phyloP scores from a whole-genome alignment of 2,797 vertebrate species.

The Bucorvus abyssinicus region DNA sequence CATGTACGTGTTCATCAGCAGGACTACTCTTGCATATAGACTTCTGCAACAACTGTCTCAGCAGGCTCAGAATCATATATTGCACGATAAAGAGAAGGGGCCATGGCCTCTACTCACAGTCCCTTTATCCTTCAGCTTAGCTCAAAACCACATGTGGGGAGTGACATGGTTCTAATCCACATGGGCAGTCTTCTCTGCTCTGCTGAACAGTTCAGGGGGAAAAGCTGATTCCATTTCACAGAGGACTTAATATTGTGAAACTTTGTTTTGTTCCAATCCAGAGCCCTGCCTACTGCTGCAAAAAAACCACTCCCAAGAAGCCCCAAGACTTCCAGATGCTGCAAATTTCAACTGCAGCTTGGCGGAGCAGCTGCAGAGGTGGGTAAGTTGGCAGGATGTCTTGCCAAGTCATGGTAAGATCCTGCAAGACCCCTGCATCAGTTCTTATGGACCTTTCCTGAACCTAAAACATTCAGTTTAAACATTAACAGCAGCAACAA shows the following conservation, averaged over 20 bases:
- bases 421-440: neutral
- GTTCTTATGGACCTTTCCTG: neutral
- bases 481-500: neutral
- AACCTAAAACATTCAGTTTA: neutral
- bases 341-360: neutral
- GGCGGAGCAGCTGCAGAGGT: neutral
- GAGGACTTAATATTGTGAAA: neutral
- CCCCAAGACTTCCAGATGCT: neutral
- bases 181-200: neutral
- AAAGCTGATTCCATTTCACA: neutral
- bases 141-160: neutral
- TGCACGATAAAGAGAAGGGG: neutral
- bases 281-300: neutral
- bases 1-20: neutral
- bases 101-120: neutral
- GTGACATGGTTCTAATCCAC: neutral
- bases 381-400: neutral
- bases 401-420: neutral
- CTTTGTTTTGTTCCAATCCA: neutral
- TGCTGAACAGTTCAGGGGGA: neutral
- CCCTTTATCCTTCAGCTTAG: slow-evolving; percentile 12
- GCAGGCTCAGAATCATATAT: neutral
- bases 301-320: neutral
- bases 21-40: neutral
- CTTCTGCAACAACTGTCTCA: neutral